A percentile compares a stretch with the other conserved stretches of the same genome.
Conservation (phyloP, 2,113 vertebrate genomes). For the Vicugna pacos region DNA sequence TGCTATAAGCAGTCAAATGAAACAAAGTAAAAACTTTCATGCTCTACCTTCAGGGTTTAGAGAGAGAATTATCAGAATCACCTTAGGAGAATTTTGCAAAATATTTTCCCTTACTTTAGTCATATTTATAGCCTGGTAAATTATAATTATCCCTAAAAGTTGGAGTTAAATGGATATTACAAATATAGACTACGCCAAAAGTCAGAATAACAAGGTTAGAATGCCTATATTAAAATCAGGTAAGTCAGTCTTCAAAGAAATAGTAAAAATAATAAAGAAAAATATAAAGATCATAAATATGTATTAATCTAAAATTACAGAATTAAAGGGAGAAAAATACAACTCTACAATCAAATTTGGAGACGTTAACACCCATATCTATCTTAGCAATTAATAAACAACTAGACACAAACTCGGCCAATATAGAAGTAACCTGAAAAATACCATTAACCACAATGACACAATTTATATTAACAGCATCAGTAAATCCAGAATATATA, state of each 20-base stretch:
- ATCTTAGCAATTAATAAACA: neutral
- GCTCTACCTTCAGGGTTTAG: neutral
- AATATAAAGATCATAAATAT: neutral
- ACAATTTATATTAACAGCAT: neutral
- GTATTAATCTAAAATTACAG: neutral
- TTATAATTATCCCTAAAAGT: neutral
- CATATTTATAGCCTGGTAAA: neutral
- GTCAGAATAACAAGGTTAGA: neutral
- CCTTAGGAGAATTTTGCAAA: neutral
- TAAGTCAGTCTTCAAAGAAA: conserved; percentile 14
- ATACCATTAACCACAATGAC: neutral
- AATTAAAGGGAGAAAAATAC: neutral
- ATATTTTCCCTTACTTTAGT: neutral
- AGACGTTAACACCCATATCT: neutral
- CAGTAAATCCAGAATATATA: neutral
- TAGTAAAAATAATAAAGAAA: conserved; percentile 31
- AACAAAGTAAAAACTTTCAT: neutral
- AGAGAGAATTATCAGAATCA: neutral
- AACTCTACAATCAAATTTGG: neutral
- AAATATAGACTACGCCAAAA: neutral
- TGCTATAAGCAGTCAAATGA: neutral
- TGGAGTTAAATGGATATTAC: neutral
- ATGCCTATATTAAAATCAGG: neutral
- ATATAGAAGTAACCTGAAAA: neutral
- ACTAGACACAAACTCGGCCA: neutral